phyloP scores from a whole-genome alignment of 2,888 invertebrate genomes.

The Incurvaria masculella region DNA sequence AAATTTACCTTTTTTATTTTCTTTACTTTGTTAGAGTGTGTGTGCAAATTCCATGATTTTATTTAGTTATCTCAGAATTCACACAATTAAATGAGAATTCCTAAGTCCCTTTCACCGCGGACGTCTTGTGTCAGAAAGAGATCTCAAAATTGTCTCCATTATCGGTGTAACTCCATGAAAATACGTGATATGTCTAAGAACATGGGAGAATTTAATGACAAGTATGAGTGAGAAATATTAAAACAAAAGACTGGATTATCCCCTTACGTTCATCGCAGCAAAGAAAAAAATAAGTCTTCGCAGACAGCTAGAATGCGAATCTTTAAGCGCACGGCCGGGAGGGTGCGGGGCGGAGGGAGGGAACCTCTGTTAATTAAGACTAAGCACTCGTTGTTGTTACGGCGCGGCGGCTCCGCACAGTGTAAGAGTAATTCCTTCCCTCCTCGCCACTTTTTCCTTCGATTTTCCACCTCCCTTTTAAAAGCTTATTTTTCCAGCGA shows the following conservation, averaged over 20 bases:
- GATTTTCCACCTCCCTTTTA: slow-evolving; percentile 44
- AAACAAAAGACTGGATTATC: not conserved
- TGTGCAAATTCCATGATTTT: not conserved
- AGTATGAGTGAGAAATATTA: too few species aligned
- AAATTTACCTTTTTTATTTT: not conserved
- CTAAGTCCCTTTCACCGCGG: not conserved
- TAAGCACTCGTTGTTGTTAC: slow-evolving; percentile 3
- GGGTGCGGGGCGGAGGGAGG: slow-evolving; percentile 1
- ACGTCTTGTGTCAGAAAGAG: too few species aligned
- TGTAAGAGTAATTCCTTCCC: slow-evolving; percentile 18
- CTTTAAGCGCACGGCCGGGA: not conserved
- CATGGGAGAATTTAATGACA: too few species aligned
- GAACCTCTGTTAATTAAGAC: slow-evolving; percentile 6
- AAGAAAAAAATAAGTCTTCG: not conserved
- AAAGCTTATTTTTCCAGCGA: slow-evolving; percentile 25
- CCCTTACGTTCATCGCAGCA: not conserved
- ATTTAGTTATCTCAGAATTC: not conserved
- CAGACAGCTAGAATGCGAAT: not conserved
- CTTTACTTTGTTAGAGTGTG: not conserved
- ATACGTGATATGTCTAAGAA: too few species aligned
- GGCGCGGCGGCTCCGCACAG: slow-evolving; percentile 8
- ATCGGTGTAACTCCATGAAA: too few species aligned
- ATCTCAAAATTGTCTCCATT: too few species aligned
- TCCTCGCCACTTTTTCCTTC: slow-evolving; percentile 35
- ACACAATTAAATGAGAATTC: not conserved